Percentiles rank a stretch among this genome's conserved stretches.
phyloP scores from a whole-genome alignment of 2,888 invertebrate genomes.

The Helobdella robusta region DNA sequence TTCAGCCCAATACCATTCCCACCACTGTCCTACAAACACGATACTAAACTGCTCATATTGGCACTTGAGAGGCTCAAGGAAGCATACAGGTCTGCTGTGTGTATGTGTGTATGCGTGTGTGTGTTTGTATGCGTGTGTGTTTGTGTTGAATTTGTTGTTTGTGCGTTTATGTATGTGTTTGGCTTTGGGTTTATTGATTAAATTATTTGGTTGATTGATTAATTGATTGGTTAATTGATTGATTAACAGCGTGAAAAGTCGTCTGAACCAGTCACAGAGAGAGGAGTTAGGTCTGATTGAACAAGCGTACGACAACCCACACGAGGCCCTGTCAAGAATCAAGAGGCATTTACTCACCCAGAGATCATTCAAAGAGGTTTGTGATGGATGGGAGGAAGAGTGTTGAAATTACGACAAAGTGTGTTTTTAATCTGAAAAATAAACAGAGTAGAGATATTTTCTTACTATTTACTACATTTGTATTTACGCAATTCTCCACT shows the following conservation, averaged over 20 bases:
- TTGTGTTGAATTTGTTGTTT: background rate
- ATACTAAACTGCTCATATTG: constrained; percentile 91
- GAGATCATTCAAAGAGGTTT: constrained; percentile 94
- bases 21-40: constrained; percentile 96
- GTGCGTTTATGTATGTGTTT: background rate
- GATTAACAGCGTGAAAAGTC: constrained; percentile 76
- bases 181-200: background rate
- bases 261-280: constrained; percentile 94
- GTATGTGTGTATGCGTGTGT: background rate
- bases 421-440: background rate
- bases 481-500: too few species aligned
- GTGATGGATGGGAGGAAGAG: too few species aligned
- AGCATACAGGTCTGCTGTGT: constrained; percentile 63
- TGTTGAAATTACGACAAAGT: too few species aligned
- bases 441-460: background rate
- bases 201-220: background rate
- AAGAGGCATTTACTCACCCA: constrained; percentile 97
- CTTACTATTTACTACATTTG: too few species aligned
- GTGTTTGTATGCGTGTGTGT: background rate
- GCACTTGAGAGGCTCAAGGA: constrained; percentile 92
- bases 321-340: constrained; percentile 94
- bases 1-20: constrained; percentile 99
- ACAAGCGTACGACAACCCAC: constrained; percentile 99
- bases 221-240: background rate
- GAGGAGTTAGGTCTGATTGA: constrained; percentile 97